phyloP scores from a whole-genome alignment of 2,797 vertebrate species.

The Knipowitschia caucasica region DNA sequence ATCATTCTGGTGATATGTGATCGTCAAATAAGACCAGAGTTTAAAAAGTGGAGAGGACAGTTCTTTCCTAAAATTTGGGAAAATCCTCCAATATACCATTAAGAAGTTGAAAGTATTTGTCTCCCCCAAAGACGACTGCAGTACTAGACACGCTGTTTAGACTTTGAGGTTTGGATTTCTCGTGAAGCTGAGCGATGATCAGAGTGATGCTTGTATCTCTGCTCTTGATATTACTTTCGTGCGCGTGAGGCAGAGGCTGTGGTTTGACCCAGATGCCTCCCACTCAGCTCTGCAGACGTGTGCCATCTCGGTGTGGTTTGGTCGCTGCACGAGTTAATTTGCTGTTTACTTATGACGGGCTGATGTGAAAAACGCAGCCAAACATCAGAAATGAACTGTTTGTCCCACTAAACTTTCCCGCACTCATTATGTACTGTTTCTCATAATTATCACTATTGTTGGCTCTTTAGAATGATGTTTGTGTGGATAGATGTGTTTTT shows the following conservation, averaged over 20 bases:
- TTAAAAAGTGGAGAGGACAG: no score
- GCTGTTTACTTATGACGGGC: neutral
- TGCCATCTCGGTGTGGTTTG: conserved; percentile 44
- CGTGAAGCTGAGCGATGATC: neutral
- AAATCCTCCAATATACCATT: no score
- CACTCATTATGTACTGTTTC: neutral
- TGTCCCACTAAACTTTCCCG: conserved; percentile 6
- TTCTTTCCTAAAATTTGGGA: no score
- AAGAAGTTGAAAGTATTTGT: neutral
- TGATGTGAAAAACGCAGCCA: neutral
- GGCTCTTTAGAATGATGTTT: no score
- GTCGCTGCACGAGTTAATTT: conserved; percentile 8
- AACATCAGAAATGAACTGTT: conserved; percentile 2
- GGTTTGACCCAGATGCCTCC: conserved; percentile 57
- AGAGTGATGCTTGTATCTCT: neutral
- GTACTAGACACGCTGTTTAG: neutral
- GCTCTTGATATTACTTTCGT: neutral
- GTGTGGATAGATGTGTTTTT: no score
- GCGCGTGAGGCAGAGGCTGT: conserved; percentile 14
- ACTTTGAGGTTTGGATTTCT: neutral
- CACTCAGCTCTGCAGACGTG: conserved; percentile 19
- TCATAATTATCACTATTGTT: no score
- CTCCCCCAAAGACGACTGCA: neutral
- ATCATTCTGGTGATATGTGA: no score
- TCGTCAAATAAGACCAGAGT: no score